Evolutionary conservation across 2,888 invertebrate species (phyloP), one percentile per base, ranked within the genome.

Genomic region (Tetrapedia diversipes): DNA sequence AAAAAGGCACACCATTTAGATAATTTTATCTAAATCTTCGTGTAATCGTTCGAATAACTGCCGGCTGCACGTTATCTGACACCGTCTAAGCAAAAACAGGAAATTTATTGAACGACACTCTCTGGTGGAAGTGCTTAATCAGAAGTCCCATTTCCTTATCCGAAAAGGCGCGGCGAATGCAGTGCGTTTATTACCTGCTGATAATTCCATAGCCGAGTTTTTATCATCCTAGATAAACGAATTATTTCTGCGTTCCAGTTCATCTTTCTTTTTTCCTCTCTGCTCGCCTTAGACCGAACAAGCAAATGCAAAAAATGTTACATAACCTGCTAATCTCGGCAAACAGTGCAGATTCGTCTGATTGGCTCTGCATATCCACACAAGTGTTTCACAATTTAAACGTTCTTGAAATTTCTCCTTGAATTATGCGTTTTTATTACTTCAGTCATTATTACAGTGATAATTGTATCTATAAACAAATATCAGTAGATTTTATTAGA

Each of bases 141-240:
- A 24, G 22, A 39, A 37, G 45, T 70, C 10, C n/a, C n/a, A 49
- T 34, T 65, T 57, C 22, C 65, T 53, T 65, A 56, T 49, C 51
- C 45, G 22, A 27, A 68, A 41, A 49, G 34, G 67, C 37, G 54
- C 14, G 66, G 57, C 56, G 37, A 19, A 22, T n/a, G 27, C 34
- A 65, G 34, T 8, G 19, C 24, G 16, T 56, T 56, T 56, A 29
- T 41, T 65, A 24, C 54, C 51, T 19, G 11, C 66, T 39, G 57
- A 71, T 71, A 65, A 65, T 65, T 57, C 34, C 8, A 16, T 19
- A 32, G 41, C 14, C 19, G 14, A 19, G 4, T 37, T 71, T n/a
- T n/a, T 65, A 65, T 57, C 27, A 41, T 24, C 10, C 0, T 19
- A 51, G 70, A 71, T 71, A 71, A 65, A 43, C 11, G n/a, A 32